Conservation (phyloP, 2,797 vertebrate species). For the Parauchenoglanis ngamensis region DNA sequence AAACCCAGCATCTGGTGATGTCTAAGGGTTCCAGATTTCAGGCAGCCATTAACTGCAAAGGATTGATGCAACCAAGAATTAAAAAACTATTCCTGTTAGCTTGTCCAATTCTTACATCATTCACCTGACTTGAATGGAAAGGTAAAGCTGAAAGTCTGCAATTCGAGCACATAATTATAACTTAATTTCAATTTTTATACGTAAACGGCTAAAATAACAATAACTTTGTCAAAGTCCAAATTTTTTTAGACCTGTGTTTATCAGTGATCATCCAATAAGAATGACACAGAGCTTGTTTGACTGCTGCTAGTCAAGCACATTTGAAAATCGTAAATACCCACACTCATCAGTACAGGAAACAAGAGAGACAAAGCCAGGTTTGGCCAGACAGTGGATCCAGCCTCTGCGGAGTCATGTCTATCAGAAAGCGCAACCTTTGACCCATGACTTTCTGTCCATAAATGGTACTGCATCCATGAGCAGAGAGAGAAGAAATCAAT, state of each 20-base stretch:
- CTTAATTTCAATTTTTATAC: too few relatives aligned
- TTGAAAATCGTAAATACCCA: background rate
- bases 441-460: conserved; percentile 29
- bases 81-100: background rate
- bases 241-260: background rate
- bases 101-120: background rate
- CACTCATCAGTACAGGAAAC: background rate
- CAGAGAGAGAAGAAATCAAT: conserved; percentile 17
- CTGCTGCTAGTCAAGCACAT: background rate
- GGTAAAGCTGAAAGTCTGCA: background rate
- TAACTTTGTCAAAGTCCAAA: background rate
- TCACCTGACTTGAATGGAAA: background rate
- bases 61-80: background rate
- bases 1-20: background rate
- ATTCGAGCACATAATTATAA: background rate
- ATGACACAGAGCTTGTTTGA: background rate
- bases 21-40: background rate
- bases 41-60: too few relatives aligned
- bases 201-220: background rate
- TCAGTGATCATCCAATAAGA: background rate
- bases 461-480: conserved; percentile 14
- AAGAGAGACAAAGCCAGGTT: background rate
- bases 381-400: background rate
- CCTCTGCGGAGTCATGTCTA: background rate
- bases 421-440: conserved; percentile 6